Evolutionary conservation across 2,113 vertebrate species (phyloP).

Genomic region (Phalacrocorax pelagicus): DNA sequence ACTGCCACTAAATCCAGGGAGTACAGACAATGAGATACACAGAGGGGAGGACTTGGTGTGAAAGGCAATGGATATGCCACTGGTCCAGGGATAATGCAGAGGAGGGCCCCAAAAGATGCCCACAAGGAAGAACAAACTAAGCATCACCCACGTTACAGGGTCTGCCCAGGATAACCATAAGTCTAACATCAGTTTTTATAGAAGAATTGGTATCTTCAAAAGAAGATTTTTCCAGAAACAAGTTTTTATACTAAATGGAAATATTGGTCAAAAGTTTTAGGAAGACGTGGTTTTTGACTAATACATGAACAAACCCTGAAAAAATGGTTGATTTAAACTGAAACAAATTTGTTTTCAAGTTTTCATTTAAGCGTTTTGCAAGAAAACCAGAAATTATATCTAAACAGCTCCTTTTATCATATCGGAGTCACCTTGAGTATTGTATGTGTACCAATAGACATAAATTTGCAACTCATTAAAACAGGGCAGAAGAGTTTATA

Average conservation of each 20-base stretch:
- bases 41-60: not conserved
- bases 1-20: not conserved
- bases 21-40: not conserved
- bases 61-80: not conserved
- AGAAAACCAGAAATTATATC: not conserved
- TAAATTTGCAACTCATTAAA: not conserved
- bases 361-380: not conserved
- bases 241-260: not conserved
- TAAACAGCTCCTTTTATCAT: not conserved
- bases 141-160: not conserved
- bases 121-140: not conserved
- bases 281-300: not conserved
- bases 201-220: not conserved
- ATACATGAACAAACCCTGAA: not conserved
- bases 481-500: not conserved
- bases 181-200: not conserved
- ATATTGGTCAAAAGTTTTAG: not conserved
- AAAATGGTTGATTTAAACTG: not conserved
- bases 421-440: not conserved
- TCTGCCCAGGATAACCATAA: not conserved
- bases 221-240: not conserved
- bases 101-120: not conserved
- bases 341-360: not conserved
- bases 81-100: not conserved
- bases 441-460: not conserved